Conservation (phyloP, 2,888 invertebrate genomes). For the Oxyscelio sp. region DNA sequence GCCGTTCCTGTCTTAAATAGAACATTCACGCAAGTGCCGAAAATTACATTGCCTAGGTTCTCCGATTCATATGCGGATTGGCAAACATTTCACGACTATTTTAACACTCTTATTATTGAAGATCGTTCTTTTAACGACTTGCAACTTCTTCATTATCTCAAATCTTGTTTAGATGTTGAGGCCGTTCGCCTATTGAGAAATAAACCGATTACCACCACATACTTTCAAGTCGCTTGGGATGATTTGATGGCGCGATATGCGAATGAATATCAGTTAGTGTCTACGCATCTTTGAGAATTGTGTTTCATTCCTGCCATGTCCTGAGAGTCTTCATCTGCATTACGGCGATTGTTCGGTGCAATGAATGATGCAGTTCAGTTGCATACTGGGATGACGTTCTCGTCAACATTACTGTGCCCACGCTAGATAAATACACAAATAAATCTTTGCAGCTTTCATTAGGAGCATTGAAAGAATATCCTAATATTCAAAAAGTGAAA, state of each 20-base stretch:
- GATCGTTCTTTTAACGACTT: slow-evolving; percentile 12
- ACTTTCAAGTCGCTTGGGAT: background rate
- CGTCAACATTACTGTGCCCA: background rate
- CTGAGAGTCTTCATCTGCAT: background rate
- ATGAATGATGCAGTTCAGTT: slow-evolving; percentile 1
- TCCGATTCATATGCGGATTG: slow-evolving; percentile 28
- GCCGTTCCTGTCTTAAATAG: background rate
- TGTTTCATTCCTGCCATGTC: background rate
- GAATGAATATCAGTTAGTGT: background rate
- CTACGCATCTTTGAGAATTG: background rate
- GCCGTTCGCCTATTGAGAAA: background rate
- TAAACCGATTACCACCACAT: background rate
- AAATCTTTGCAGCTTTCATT: background rate
- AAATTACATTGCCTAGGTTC: slow-evolving; percentile 1
- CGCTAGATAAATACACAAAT: background rate
- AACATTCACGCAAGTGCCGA: background rate
- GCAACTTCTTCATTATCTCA: slow-evolving; percentile 28
- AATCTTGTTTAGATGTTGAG: slow-evolving; percentile 33
- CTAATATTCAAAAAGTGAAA: background rate
- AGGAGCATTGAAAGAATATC: background rate
- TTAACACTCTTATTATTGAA: slow-evolving; percentile 16
- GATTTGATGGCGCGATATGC: background rate
- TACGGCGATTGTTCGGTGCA: background rate
- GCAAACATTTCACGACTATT: slow-evolving; percentile 26
- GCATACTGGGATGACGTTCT: background rate